Percentiles rank a stretch among this genome's conserved stretches.
Conservation (phyloP, 2,797 vertebrate genomes). For the Lutjanus argentimaculatus region DNA sequence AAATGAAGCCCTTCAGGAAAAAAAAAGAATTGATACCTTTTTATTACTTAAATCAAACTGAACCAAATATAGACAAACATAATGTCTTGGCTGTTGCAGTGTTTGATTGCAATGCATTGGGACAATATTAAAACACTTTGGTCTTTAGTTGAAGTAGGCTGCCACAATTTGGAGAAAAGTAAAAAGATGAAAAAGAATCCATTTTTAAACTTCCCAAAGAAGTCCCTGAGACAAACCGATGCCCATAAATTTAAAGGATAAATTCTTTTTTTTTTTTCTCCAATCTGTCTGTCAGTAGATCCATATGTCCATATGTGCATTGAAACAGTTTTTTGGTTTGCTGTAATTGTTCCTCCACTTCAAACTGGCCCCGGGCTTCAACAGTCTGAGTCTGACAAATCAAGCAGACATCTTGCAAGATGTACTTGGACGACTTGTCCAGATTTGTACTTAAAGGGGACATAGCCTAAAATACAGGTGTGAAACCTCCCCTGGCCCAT, state of each 20-base stretch:
- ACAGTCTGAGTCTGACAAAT: not conserved
- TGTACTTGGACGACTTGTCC: too few species aligned
- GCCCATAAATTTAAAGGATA: constrained; percentile 7
- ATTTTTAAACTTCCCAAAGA: not conserved
- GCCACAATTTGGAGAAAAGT: not conserved
- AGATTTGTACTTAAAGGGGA: too few species aligned
- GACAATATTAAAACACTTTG: constrained; percentile 44
- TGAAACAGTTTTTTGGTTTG: not conserved
- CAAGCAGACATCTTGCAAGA: not conserved
- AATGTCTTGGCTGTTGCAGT: constrained; percentile 29
- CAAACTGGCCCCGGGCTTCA: not conserved
- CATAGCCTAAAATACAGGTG: too few species aligned
- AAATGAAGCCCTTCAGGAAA: constrained; percentile 40
- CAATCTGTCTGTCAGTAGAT: not conserved
- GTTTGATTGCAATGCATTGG: constrained; percentile 38
- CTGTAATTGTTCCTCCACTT: not conserved
- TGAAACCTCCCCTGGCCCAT: too few species aligned
- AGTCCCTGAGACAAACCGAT: constrained; percentile 52
- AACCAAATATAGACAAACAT: constrained; percentile 30
- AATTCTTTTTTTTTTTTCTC: not conserved
- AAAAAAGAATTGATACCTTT: not conserved
- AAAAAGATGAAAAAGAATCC: constrained; percentile 12
- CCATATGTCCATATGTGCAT: not conserved
- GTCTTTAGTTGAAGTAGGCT: constrained; percentile 42
- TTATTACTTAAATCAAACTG: constrained; percentile 31